phyloP scores from a whole-genome alignment of 2,888 invertebrate genomes.

The Elmis aenea region DNA sequence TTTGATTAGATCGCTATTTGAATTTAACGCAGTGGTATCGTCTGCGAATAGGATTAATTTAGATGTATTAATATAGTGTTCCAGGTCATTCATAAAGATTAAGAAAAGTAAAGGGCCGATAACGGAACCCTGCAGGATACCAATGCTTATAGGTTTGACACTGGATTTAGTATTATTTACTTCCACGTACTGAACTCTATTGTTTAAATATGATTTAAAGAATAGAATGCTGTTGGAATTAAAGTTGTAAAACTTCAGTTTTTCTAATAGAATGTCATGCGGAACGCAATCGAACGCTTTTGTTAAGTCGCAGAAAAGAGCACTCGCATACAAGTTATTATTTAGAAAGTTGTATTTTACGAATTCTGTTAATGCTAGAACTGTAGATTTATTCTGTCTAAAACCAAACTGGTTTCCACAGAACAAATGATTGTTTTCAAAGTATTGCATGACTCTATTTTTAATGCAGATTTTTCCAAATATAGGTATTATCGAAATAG shows the following conservation, averaged over 20 bases:
- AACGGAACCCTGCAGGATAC: slow-evolving; percentile 4
- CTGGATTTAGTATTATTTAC: not conserved
- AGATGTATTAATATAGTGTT: not conserved
- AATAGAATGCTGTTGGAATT: not conserved
- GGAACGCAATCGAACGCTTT: slow-evolving; percentile 8
- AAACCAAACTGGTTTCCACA: slow-evolving; percentile 3
- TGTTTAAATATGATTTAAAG: not conserved
- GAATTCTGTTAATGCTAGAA: not conserved
- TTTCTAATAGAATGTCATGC: slow-evolving; percentile 1
- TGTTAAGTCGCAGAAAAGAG: slow-evolving; percentile 1
- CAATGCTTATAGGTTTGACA: not conserved
- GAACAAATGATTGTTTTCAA: slow-evolving; percentile 5
- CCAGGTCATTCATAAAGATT: slow-evolving; percentile 4
- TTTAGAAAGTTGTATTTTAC: not conserved
- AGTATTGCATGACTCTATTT: not conserved
- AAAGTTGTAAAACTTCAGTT: slow-evolving; percentile 1
- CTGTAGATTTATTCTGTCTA: not conserved
- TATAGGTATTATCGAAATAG: slow-evolving; percentile 3
- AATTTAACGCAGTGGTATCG: too few relatives aligned
- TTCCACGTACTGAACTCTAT: not conserved
- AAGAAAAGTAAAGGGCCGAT: slow-evolving; percentile 4
- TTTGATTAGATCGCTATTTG: too few relatives aligned
- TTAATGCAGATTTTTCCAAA: slow-evolving; percentile 1
- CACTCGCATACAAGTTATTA: not conserved
- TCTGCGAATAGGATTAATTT: slow-evolving; percentile 1